Evolutionary conservation across 2,888 invertebrate species (phyloP).

Genomic region (Caenorhabditis virilis): DNA sequence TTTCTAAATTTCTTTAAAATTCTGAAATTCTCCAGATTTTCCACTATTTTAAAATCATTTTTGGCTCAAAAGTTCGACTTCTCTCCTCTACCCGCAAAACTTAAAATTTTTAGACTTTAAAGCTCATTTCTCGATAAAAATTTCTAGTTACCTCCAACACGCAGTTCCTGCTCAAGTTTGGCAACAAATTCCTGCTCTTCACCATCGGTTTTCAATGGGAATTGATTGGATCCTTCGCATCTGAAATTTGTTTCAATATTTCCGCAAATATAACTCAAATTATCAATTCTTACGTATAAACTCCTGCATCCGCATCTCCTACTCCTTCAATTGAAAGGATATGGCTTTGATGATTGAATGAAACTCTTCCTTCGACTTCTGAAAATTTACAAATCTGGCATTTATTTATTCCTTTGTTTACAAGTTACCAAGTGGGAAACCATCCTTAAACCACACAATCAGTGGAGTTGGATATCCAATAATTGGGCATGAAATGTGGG

Average conservation of each 20-base stretch:
- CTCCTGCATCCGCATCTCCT: conserved; percentile 43
- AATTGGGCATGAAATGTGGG: conserved; percentile 52
- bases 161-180: conserved; percentile 34
- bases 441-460: conserved; percentile 57
- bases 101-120: too few species aligned
- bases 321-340: conserved; percentile 34
- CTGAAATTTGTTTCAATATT: conserved; percentile 13
- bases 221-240: conserved; percentile 57
- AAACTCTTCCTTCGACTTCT: conserved; percentile 28
- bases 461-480: conserved; percentile 54
- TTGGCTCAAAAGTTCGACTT: too few species aligned
- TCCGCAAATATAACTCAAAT: conserved; percentile 2
- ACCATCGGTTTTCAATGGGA: conserved; percentile 43
- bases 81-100: too few species aligned
- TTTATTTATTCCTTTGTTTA: too few species aligned
- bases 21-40: too few species aligned
- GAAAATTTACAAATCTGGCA: conserved; percentile 9
- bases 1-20: too few species aligned
- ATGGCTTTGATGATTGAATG: conserved; percentile 6
- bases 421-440: conserved; percentile 46
- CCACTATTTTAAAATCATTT: too few species aligned
- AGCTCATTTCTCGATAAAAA: too few species aligned
- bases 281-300: conserved; percentile 32
- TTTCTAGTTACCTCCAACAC: conserved; percentile 33
- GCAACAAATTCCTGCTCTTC: conserved; percentile 37